Evolutionary conservation across 2,797 vertebrate species (phyloP), one percentile per base, ranked within the genome.

Genomic region (Syngnathus rostellatus): DNA sequence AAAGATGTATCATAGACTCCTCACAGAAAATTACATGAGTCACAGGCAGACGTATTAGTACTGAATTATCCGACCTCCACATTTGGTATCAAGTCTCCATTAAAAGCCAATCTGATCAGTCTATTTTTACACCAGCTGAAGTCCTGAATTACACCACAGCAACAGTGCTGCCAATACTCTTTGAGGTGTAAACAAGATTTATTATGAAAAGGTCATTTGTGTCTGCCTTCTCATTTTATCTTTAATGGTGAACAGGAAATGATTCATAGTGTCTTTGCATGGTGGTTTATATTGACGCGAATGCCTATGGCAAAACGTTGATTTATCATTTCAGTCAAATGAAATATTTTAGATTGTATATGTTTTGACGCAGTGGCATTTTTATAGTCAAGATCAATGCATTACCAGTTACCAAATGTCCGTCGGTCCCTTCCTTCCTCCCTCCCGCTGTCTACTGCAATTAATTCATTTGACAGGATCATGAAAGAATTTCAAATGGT

Each of bases 1-100:
- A 72, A 78, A 75, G 66, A 79, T 39, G 53, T 23, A 57, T 72
- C 51, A 65, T 66, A 43, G 16, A 11, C 64, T 58, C 6, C 2
- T 39, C 41, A 11, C 62, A 68, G 4, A 51, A n/a, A 70, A 17
- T 17, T 38, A 39, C 57, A 59, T 39, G 57, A 59, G 57, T 59
- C 57, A 59, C 7, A 31, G 14, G 19, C 37, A 14, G 25, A 39
- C 19, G 31, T 19, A 11, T 31, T 37, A 19, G 17, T 19, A 9
- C 5, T 31, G 10, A 50, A 50, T 50, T 50, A n/a, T 50, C 19
- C 2, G 19, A 2, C 7, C 19, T 19, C 1, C 48, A 50, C 7
- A 19, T 2, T 50, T 50, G 7, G 48, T 50, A 50, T 19, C 48
- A 6, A 50, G 17, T 19, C 17, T 50, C 2, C 53, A 54, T 54